phyloP scores from a whole-genome alignment of 2,797 vertebrate species.

The Xerus rutilus region DNA sequence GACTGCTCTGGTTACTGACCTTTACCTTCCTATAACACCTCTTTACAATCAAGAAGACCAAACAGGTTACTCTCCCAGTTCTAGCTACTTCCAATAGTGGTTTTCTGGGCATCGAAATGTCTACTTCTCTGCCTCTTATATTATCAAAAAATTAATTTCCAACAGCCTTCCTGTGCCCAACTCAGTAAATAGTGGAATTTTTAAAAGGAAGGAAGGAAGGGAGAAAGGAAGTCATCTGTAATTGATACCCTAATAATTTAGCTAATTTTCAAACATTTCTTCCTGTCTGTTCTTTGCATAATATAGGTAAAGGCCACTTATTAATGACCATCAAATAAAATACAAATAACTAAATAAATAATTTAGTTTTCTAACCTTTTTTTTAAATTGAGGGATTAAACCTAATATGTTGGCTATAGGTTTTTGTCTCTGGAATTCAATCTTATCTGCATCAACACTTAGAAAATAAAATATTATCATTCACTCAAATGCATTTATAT shows the following conservation, averaged over 20 bases:
- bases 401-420: neutral
- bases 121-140: neutral
- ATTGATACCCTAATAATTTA: neutral
- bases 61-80: neutral
- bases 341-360: neutral
- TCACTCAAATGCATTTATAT: neutral
- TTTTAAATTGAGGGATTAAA: neutral
- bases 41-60: neutral
- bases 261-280: constrained; percentile 32
- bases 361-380: constrained; percentile 21
- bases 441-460: neutral
- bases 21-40: neutral
- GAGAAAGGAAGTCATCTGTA: neutral
- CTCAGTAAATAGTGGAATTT: constrained; percentile 1
- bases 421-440: neutral
- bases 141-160: constrained; percentile 34
- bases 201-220: neutral
- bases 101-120: neutral
- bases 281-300: neutral
- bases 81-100: neutral
- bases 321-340: neutral
- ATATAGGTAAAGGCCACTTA: constrained; percentile 7
- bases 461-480: constrained; percentile 28
- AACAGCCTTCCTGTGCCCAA: neutral
- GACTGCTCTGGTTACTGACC: neutral